These are phyloP conservation scores for Phymorhynchus buccinoides DNA, from an alignment of 1,140 invertebrate species.

Conservation along the genomic window DNA sequence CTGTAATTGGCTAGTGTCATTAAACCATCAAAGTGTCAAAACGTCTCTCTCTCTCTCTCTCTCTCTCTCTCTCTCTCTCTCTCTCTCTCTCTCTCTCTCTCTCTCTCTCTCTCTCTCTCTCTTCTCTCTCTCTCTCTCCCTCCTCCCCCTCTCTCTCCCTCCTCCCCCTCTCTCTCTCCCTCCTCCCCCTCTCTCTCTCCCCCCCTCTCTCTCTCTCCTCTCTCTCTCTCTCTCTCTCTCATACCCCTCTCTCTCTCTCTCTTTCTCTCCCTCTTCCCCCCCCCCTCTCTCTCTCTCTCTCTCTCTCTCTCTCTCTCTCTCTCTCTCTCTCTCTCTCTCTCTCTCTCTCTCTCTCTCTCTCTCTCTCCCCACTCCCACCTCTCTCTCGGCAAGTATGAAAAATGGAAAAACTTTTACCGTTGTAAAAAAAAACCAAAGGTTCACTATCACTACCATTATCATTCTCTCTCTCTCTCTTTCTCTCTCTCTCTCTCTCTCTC, in stretches of 20 bases:
- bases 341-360: constrained; percentile 3
- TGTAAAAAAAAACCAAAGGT: too few relatives aligned
- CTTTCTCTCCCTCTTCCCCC: background rate
- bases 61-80: too few relatives aligned
- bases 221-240: too few relatives aligned
- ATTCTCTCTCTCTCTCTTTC: background rate
- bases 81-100: too few relatives aligned
- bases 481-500: background rate
- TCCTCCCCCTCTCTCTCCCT: too few relatives aligned
- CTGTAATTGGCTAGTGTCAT: too few relatives aligned
- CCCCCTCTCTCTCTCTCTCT: background rate
- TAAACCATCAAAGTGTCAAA: too few relatives aligned
- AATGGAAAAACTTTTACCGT: background rate
- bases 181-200: background rate
- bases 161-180: too few relatives aligned
- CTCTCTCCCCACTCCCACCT: background rate
- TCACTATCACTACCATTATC: background rate
- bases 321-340: too few relatives aligned
- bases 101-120: too few relatives aligned
- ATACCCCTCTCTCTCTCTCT: constrained; percentile 8
- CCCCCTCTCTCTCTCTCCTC: background rate
- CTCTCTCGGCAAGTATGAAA: background rate
- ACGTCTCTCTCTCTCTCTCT: too few relatives aligned
- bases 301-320: background rate
- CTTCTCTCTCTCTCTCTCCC: too few relatives aligned